phyloP scores from a whole-genome alignment of 2,113 vertebrate genomes.

The rat (Rattus norvegicus) region GRCr8 NC_086020.1:33586501-33587000 shows the following conservation, averaged over 20 bases:
- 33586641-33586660: conserved; percentile 99
- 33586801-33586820: background rate
- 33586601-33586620: conserved; percentile 98
- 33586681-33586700: conserved; percentile 98
- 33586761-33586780: background rate
- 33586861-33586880: background rate
- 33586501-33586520: background rate
- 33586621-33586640: conserved; percentile 97
- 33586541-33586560: background rate
- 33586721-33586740: background rate
- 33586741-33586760: conserved; percentile 6
- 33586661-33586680: conserved; percentile 97
- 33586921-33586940: background rate
- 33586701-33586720: conserved; percentile 88
- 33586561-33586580: no score
- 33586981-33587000: background rate
- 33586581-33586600: conserved; percentile 92
- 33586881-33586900: background rate
- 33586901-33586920: background rate
- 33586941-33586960: background rate
- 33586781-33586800: background rate
- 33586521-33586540: background rate
- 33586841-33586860: background rate
- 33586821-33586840: background rate
- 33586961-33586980: background rate